phyloP scores from a whole-genome alignment of 2,797 vertebrate genomes.

The Coregonus ussuriensis region DNA sequence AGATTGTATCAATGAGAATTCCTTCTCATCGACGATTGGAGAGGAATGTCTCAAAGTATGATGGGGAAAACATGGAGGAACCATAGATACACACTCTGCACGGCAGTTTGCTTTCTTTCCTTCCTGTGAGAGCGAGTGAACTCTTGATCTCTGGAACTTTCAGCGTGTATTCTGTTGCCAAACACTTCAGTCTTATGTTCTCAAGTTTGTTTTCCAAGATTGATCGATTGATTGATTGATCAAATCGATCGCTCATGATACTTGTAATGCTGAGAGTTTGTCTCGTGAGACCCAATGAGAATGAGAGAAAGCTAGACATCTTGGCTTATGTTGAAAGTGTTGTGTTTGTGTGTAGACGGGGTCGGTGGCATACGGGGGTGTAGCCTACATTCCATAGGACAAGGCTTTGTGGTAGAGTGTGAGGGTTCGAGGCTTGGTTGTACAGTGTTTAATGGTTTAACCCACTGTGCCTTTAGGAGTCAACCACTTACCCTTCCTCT shows the following conservation, averaged over 20 bases:
- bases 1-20: slow-evolving; percentile 63
- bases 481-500: slow-evolving; percentile 33
- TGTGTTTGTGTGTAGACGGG: not conserved
- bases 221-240: not conserved
- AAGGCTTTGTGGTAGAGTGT: not conserved
- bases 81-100: slow-evolving; percentile 9
- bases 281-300: not conserved
- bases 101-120: slow-evolving; percentile 65
- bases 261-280: slow-evolving; percentile 24
- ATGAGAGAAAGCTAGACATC: not conserved
- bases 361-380: not conserved
- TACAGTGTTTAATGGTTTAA: slow-evolving; percentile 34
- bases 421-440: not conserved
- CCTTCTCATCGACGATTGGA: slow-evolving; percentile 39
- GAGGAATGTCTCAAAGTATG: slow-evolving; percentile 45
- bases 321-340: not conserved
- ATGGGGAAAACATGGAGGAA: slow-evolving; percentile 48
- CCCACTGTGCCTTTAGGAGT: slow-evolving; percentile 48
- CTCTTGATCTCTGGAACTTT: slow-evolving; percentile 17
- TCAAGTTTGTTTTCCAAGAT: slow-evolving; percentile 3
- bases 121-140: slow-evolving; percentile 36
- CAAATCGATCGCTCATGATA: not conserved
- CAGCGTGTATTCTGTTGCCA: slow-evolving; percentile 31
- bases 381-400: slow-evolving; percentile 6
- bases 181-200: slow-evolving; percentile 38